Evolutionary conservation across 2,888 invertebrate genomes (phyloP).

Genomic region (Meteorus colon): DNA sequence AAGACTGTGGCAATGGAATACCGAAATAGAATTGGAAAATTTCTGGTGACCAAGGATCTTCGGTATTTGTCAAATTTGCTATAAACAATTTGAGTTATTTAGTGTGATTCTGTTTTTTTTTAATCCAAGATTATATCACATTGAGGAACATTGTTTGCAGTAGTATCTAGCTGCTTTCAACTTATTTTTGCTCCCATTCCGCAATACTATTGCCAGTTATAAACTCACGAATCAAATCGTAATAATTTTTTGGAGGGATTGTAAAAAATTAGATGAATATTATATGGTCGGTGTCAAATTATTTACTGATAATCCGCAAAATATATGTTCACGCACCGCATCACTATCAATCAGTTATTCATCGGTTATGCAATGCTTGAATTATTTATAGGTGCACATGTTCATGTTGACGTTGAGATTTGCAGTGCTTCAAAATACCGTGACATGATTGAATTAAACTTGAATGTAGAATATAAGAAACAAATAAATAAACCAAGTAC

Average conservation of each 20-base stretch:
- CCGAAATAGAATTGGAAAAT: constrained; percentile 58
- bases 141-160: neutral
- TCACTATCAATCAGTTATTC: neutral
- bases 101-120: neutral
- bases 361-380: neutral
- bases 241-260: too few species aligned
- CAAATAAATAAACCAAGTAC: neutral
- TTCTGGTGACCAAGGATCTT: constrained; percentile 44
- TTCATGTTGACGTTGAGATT: neutral
- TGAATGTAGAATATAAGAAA: neutral
- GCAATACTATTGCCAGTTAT: too few species aligned
- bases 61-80: constrained; percentile 50
- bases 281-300: too few species aligned
- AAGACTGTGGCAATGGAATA: constrained; percentile 61
- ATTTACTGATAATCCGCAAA: too few species aligned
- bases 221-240: too few species aligned
- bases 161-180: too few species aligned
- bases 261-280: too few species aligned
- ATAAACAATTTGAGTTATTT: neutral
- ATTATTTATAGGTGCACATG: neutral
- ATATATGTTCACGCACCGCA: too few species aligned
- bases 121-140: neutral
- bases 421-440: neutral
- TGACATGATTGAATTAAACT: neutral
- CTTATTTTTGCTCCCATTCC: too few species aligned